Conservation (phyloP, 2,113 vertebrate species). For the Xyrauchen texanus region DNA sequence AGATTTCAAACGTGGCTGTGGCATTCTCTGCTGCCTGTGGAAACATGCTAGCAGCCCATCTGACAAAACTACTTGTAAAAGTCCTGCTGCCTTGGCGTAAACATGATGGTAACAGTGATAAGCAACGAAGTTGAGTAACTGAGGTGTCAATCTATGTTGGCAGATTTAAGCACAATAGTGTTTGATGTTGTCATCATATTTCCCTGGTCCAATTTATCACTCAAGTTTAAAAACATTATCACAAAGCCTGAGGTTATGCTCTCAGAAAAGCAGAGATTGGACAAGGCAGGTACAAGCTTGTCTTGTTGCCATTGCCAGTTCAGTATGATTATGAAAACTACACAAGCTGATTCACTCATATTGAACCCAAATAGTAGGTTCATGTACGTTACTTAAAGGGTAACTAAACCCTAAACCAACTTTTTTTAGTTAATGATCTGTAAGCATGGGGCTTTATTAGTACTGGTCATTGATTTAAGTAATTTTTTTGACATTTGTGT, state of each 20-base stretch:
- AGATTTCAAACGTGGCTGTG: background rate
- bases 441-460: no score
- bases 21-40: background rate
- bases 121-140: background rate
- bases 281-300: constrained; percentile 27
- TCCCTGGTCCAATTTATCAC: constrained; percentile 4
- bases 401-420: no score
- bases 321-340: constrained; percentile 44
- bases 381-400: no score
- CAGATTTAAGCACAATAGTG: background rate
- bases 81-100: background rate
- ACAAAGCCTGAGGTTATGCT: background rate
- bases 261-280: constrained; percentile 9
- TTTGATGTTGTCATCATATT: constrained; percentile 18
- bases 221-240: background rate
- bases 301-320: constrained; percentile 24
- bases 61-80: background rate
- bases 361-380: background rate
- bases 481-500: no score
- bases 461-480: no score
- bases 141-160: background rate
- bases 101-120: constrained; percentile 23
- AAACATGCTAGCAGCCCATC: background rate
- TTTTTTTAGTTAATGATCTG: no score
- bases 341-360: constrained; percentile 32